A percentile compares a stretch with the other conserved stretches of the same genome.
These are phyloP conservation scores for Drosophila tripunctata DNA, from an alignment of 2,888 invertebrate genomes.

Conservation along the genomic window DNA sequence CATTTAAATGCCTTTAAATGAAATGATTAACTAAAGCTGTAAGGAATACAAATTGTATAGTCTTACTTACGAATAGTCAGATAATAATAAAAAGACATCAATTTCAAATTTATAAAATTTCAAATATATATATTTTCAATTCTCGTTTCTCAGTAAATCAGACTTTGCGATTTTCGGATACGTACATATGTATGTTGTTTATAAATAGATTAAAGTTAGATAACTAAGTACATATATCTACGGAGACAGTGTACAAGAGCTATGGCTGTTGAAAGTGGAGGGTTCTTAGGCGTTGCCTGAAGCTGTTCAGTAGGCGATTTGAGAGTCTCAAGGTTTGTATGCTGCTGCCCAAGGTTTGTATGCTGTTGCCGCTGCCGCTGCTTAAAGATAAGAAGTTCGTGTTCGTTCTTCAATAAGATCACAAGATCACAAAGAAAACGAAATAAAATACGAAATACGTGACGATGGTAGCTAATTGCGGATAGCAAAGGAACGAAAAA, in stretches of 20 bases:
- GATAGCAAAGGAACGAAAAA: background rate
- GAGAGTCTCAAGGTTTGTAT: conserved; percentile 60
- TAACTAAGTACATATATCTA: background rate
- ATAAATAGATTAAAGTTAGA: background rate
- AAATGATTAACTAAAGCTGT: too few species aligned
- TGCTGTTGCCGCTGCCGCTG: conserved; percentile 24
- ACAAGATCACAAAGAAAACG: background rate
- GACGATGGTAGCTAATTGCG: conserved; percentile 2
- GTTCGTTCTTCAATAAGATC: conserved; percentile 7
- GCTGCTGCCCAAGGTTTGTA: conserved; percentile 38
- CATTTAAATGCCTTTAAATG: too few species aligned
- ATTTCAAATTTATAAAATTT: conserved; percentile 19
- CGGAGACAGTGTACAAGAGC: conserved; percentile 3
- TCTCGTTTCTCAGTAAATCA: conserved; percentile 35
- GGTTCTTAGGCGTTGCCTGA: conserved; percentile 59
- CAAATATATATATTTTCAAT: conserved; percentile 33
- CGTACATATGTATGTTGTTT: background rate
- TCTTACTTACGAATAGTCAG: too few species aligned
- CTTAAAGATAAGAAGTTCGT: conserved; percentile 30
- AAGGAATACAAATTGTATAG: too few species aligned
- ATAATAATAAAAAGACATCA: too few species aligned
- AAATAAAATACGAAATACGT: conserved; percentile 2
- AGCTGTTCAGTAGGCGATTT: conserved; percentile 75
- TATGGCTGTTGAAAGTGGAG: conserved; percentile 23
- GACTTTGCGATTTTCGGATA: conserved; percentile 24